Conservation (phyloP, 2,888 invertebrate species). For the Ligdia adustata region DNA sequence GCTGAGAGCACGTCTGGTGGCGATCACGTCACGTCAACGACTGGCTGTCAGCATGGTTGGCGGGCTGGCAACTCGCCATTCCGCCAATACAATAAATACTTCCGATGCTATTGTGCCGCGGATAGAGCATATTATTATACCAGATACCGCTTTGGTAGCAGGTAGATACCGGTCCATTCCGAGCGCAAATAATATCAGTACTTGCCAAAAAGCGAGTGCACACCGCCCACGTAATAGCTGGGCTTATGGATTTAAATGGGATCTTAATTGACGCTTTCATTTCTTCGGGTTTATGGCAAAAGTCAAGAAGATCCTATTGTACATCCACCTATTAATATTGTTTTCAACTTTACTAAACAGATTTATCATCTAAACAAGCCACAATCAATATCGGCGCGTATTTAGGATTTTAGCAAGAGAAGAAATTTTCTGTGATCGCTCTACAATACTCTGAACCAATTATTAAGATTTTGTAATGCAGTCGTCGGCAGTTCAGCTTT, state of each 20-base stretch:
- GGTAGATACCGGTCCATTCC: conserved; percentile 20
- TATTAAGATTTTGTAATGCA: no score
- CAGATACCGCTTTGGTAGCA: background rate
- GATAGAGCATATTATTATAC: conserved; percentile 5
- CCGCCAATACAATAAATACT: conserved; percentile 49
- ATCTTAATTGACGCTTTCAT: no score
- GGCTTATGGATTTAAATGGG: conserved; percentile 3
- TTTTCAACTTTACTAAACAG: background rate
- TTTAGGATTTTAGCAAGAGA: no score
- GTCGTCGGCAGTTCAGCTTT: no score
- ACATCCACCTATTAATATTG: background rate
- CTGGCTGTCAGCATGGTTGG: conserved; percentile 10
- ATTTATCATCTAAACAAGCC: no score
- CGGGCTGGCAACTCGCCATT: conserved; percentile 35
- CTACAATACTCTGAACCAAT: no score
- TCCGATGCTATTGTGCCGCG: conserved; percentile 35
- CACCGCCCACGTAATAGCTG: no score
- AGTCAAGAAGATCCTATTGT: no score
- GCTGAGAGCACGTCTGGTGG: conserved; percentile 3
- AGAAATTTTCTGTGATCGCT: no score
- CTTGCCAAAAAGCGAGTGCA: conserved; percentile 10
- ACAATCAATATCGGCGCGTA: no score
- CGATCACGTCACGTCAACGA: conserved; percentile 25
- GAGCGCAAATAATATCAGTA: conserved; percentile 8
- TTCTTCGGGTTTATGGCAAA: no score